Evolutionary conservation across 2,888 invertebrate species (phyloP).

Genomic region (Pristionchus mayeri): DNA sequence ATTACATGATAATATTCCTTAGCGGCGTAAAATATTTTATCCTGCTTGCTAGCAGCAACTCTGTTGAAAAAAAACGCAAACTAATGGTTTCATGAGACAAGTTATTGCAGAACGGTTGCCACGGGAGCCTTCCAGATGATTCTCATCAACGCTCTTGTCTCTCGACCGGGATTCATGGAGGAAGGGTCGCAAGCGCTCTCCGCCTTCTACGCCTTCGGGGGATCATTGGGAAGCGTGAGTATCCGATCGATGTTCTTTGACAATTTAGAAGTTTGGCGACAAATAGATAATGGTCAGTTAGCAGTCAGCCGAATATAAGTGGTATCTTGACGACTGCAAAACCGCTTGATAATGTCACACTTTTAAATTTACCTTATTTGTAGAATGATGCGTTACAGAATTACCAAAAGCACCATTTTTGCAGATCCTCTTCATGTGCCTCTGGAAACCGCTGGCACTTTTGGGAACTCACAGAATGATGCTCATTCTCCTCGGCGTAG

Average conservation of each 20-base stretch:
- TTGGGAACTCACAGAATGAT: slow-evolving; percentile 63
- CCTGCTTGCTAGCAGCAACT: neutral
- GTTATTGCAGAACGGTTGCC: slow-evolving; percentile 56
- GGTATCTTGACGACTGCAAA: no score
- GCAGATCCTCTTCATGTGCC: slow-evolving; percentile 62
- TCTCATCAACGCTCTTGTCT: slow-evolving; percentile 62
- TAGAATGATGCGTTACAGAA: no score
- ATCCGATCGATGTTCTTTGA: no score
- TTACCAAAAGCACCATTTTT: no score
- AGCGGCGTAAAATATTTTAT: neutral
- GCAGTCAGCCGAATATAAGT: no score
- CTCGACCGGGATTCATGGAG: slow-evolving; percentile 59
- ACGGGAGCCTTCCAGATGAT: slow-evolving; percentile 67
- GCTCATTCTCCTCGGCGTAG: slow-evolving; percentile 55
- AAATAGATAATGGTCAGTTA: no score
- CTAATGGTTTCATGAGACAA: neutral
- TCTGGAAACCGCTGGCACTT: slow-evolving; percentile 57
- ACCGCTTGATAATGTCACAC: no score
- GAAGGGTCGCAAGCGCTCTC: slow-evolving; percentile 60
- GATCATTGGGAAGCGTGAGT: slow-evolving; percentile 63
- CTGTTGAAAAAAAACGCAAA: no score
- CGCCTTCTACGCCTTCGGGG: slow-evolving; percentile 59
- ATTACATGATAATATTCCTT: neutral
- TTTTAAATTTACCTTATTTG: no score
- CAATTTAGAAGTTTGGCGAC: neutral